Percentiles rank a stretch among this genome's conserved stretches.
phyloP scores from a whole-genome alignment of 2,113 vertebrate genomes.

The Cisticola juncidis region DNA sequence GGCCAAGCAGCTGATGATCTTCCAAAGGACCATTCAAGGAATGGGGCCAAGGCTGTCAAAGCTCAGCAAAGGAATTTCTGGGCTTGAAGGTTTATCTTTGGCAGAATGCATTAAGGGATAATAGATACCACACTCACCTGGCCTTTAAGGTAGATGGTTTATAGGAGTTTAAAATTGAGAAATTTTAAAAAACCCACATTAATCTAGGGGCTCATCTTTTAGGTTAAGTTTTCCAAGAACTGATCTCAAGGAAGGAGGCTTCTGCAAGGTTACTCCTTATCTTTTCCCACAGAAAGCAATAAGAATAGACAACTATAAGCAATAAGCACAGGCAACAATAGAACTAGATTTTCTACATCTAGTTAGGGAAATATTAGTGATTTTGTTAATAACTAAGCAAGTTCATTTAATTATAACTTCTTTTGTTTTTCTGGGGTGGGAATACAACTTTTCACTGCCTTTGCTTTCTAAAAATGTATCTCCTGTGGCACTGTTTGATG shows the following conservation, averaged over 20 bases:
- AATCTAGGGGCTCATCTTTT: background rate
- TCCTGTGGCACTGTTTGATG: background rate
- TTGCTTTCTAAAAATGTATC: background rate
- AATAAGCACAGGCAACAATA: background rate
- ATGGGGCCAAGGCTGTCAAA: background rate
- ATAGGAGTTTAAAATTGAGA: background rate
- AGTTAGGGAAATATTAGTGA: background rate
- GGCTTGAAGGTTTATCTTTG: slow-evolving; percentile 1
- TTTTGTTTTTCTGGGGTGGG: background rate
- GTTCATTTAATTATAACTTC: background rate
- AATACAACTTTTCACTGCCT: background rate
- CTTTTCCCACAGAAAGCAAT: background rate
- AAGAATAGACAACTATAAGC: background rate
- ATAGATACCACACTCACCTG: background rate
- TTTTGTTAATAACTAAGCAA: background rate
- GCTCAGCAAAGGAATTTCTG: background rate
- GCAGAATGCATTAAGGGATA: background rate
- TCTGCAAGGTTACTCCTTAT: background rate
- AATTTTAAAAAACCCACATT: background rate
- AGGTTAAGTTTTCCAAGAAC: background rate
- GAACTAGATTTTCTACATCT: background rate
- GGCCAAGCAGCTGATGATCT: background rate
- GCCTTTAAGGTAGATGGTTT: background rate
- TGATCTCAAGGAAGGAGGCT: background rate
- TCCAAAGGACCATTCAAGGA: background rate